phyloP scores from a whole-genome alignment of 2,888 invertebrate species.

The Apantesis nais region DNA sequence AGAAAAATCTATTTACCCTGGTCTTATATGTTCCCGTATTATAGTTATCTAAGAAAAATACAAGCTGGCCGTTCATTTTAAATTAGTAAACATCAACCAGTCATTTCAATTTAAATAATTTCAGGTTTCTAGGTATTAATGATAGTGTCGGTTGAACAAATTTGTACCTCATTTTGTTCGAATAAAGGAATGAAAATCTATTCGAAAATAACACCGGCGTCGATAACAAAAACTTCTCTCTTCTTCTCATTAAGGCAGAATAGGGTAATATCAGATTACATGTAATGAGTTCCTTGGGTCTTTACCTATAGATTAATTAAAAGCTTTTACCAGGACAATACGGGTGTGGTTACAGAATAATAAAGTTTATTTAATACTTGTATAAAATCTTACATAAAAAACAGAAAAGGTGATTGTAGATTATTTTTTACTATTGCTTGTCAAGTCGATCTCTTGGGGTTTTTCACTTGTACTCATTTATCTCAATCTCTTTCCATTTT shows the following conservation, averaged over 20 bases:
- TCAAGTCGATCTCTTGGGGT: not conserved
- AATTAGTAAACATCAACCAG: no score
- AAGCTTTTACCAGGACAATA: conserved; percentile 45
- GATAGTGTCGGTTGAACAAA: no score
- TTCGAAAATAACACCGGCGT: conserved; percentile 4
- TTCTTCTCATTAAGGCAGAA: conserved; percentile 36
- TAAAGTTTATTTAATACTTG: conserved; percentile 26
- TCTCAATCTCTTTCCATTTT: no score
- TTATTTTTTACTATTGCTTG: not conserved
- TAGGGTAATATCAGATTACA: conserved; percentile 44
- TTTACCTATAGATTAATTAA: conserved; percentile 60
- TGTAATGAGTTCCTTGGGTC: conserved; percentile 51
- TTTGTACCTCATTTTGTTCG: conserved; percentile 7
- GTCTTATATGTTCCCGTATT: no score
- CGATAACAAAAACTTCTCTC: conserved; percentile 11
- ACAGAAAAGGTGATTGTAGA: not conserved
- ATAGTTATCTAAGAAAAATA: no score
- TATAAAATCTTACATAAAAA: conserved; percentile 12
- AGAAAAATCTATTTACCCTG: no score
- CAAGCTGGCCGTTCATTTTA: no score
- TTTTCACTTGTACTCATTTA: no score
- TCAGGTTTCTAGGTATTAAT: not conserved
- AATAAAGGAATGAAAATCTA: not conserved
- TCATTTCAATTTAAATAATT: not conserved
- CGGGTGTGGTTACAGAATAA: conserved; percentile 28